Percentiles rank a stretch among this genome's conserved stretches.
These are phyloP conservation scores for Brachyhypopomus gauderio DNA, from an alignment of 2,113 vertebrate genomes.

Conservation along the genomic window DNA sequence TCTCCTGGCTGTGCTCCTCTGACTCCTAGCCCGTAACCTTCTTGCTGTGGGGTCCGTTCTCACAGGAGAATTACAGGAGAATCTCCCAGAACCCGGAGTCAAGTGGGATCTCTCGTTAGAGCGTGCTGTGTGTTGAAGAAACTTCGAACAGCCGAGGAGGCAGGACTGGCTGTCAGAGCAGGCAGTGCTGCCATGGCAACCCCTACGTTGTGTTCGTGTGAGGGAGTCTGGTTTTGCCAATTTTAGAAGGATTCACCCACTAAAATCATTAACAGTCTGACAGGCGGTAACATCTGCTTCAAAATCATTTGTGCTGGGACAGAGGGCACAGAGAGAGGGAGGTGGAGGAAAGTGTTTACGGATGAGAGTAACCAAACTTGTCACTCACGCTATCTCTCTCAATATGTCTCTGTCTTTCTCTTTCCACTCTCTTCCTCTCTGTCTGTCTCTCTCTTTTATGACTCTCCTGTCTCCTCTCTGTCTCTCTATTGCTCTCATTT, in stretches of 20 bases:
- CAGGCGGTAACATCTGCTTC: constrained; percentile 38
- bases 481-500: background rate
- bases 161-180: constrained; percentile 51
- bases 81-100: constrained; percentile 12
- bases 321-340: constrained; percentile 13
- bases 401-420: background rate
- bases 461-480: constrained; percentile 1
- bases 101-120: constrained; percentile 31
- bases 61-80: background rate
- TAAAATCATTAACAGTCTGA: constrained; percentile 36
- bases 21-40: background rate
- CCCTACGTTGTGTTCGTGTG: constrained; percentile 33
- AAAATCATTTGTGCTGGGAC: constrained; percentile 32
- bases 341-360: constrained; percentile 16
- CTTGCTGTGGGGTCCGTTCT: background rate
- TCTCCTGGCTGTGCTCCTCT: background rate
- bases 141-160: constrained; percentile 37
- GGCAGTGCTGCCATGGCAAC: constrained; percentile 58
- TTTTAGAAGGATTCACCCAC: constrained; percentile 45
- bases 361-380: constrained; percentile 32
- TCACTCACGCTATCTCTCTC: background rate
- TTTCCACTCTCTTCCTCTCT: background rate
- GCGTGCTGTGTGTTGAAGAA: constrained; percentile 1
- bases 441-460: background rate
- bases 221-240: constrained; percentile 41